Evolutionary conservation across 64 coral and sea anemone species (phyloP).

Genomic region (Stichodactyla mertensii): DNA sequence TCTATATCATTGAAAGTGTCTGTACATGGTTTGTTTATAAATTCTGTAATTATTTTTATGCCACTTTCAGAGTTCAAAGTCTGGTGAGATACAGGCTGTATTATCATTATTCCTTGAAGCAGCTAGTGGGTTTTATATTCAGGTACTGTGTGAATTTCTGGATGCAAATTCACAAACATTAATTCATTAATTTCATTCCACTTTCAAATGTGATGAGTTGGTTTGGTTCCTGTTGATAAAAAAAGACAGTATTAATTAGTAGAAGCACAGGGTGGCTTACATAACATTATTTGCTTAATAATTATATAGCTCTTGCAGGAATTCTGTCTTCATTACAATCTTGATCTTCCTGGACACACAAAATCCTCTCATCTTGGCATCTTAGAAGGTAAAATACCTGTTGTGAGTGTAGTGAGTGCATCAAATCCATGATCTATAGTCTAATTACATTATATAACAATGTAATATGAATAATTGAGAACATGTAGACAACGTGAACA

Average conservation of each 20-base stretch:
- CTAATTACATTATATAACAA: too few relatives aligned
- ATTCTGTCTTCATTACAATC: conserved; percentile 77
- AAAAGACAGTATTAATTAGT: too few relatives aligned
- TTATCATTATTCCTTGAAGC: conserved; percentile 89
- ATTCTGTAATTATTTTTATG: too few relatives aligned
- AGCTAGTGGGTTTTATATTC: conserved; percentile 98
- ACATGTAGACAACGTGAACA: too few relatives aligned
- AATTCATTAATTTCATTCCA: too few relatives aligned
- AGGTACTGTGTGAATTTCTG: conserved; percentile 31
- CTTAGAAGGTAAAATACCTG: conserved; percentile 65
- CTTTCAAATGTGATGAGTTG: too few relatives aligned
- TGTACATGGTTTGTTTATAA: too few relatives aligned
- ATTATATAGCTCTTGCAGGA: conserved; percentile 82
- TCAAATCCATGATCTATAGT: not conserved
- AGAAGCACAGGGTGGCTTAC: too few relatives aligned
- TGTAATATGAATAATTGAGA: too few relatives aligned
- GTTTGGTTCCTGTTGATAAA: too few relatives aligned
- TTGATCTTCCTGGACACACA: conserved; percentile 89
- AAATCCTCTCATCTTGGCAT: conserved; percentile 83
- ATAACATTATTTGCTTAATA: not conserved
- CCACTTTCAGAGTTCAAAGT: conserved; percentile 59
- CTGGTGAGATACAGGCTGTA: conserved; percentile 85
- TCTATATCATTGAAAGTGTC: too few relatives aligned
- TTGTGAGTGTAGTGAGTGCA: not conserved
- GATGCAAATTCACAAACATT: too few relatives aligned